Evolutionary conservation across 2,113 vertebrate genomes (phyloP).

Genomic region (Nibea albiflora): DNA sequence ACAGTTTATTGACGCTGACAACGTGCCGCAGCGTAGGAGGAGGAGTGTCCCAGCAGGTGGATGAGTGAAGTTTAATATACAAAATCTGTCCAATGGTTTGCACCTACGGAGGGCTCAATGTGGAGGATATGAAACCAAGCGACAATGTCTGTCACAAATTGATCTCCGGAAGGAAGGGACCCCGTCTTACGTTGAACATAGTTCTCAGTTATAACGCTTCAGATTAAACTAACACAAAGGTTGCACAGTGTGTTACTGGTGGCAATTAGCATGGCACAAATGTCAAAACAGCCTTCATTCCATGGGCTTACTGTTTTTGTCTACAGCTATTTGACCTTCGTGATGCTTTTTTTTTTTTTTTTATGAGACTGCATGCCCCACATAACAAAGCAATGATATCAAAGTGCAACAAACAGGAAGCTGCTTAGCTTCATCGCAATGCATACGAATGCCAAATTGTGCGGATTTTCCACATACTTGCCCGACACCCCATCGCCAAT

Average conservation of each 20-base stretch:
- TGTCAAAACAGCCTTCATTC: background rate
- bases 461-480: slow-evolving; percentile 66
- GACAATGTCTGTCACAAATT: background rate
- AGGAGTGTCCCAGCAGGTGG: slow-evolving; percentile 10
- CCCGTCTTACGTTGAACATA: background rate
- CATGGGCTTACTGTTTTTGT: slow-evolving; percentile 3
- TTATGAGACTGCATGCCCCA: slow-evolving; percentile 35
- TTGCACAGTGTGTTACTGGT: background rate
- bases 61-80: slow-evolving; percentile 21
- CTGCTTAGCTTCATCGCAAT: slow-evolving; percentile 52
- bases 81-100: slow-evolving; percentile 17
- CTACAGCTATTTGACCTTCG: slow-evolving; percentile 48
- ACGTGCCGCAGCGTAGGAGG: slow-evolving; percentile 27
- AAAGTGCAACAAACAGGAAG: slow-evolving; percentile 71
- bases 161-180: background rate
- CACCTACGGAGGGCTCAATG: background rate
- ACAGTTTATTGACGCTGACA: slow-evolving; percentile 47
- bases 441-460: slow-evolving; percentile 25
- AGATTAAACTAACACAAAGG: background rate
- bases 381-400: slow-evolving; percentile 49
- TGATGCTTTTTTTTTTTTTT: slow-evolving; percentile 4
- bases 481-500: slow-evolving; percentile 64
- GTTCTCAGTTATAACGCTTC: background rate
- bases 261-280: background rate
- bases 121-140: background rate